Conservation (phyloP, 2,888 invertebrate genomes). For the Chrysolina haemoptera region DNA sequence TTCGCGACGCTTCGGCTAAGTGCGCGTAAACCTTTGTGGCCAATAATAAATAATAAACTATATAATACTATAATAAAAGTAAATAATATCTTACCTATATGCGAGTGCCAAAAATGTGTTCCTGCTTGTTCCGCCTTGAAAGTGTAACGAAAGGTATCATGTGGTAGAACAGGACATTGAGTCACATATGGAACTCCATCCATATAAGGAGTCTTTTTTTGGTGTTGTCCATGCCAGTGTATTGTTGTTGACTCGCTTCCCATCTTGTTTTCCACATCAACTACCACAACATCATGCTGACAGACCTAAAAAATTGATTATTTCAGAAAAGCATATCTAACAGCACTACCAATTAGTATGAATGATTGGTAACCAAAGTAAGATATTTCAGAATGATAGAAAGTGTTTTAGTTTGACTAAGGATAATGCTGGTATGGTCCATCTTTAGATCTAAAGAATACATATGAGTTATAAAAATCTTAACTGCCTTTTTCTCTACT, state of each 20-base stretch:
- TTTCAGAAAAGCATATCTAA: too few relatives aligned
- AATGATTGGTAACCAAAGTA: too few relatives aligned
- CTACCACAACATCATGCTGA: constrained; percentile 85
- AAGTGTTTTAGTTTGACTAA: too few relatives aligned
- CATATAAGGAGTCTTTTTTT: constrained; percentile 85
- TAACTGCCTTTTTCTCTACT: too few relatives aligned
- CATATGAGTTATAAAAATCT: too few relatives aligned
- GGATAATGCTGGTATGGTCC: too few relatives aligned
- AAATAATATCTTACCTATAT: constrained; percentile 70
- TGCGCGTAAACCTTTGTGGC: too few relatives aligned
- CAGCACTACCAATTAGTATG: too few relatives aligned
- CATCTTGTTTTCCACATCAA: constrained; percentile 86
- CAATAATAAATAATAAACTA: too few relatives aligned
- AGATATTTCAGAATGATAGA: too few relatives aligned
- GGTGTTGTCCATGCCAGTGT: constrained; percentile 95
- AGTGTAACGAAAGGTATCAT: constrained; percentile 82
- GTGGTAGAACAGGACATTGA: constrained; percentile 87
- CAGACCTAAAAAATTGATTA: constrained; percentile 77
- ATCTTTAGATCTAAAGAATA: too few relatives aligned
- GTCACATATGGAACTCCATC: constrained; percentile 91
- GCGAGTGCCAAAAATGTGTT: constrained; percentile 92
- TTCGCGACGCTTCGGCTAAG: too few relatives aligned
- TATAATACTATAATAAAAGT: background rate
- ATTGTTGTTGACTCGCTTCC: constrained; percentile 87
- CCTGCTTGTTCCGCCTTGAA: constrained; percentile 83